Percentiles rank a stretch among this genome's conserved stretches.
Conservation (phyloP, 2,797 vertebrate genomes). For the Sardinella longiceps region DNA sequence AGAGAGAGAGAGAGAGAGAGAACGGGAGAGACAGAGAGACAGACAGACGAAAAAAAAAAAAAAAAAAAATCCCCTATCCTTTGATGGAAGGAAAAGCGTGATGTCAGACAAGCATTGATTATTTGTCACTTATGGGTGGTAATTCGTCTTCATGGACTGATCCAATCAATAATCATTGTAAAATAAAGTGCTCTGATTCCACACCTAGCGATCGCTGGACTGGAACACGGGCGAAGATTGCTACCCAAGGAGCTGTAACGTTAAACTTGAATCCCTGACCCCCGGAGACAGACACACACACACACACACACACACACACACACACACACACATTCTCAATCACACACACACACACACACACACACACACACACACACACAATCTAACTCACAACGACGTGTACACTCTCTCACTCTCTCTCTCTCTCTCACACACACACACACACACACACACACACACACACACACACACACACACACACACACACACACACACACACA, state of each 20-base stretch:
- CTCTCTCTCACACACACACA: no score
- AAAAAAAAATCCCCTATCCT: conserved; percentile 29
- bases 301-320: background rate
- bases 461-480: background rate
- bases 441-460: conserved; percentile 28
- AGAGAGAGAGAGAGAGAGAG: background rate
- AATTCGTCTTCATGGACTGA: conserved; percentile 42
- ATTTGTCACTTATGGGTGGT: conserved; percentile 53
- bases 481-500: background rate
- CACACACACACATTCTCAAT: background rate
- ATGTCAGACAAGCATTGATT: conserved; percentile 50
- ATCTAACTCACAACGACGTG: no score
- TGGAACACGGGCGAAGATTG: background rate
- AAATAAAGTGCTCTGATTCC: conserved; percentile 43
- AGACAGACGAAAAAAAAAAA: no score
- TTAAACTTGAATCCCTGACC: background rate
- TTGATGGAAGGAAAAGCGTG: conserved; percentile 52
- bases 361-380: background rate
- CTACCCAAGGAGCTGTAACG: background rate
- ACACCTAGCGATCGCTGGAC: background rate
- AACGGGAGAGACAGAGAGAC: conserved; percentile 16
- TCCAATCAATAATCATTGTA: conserved; percentile 46
- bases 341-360: background rate
- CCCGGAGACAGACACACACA: background rate
- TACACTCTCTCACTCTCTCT: no score